These are phyloP conservation scores for Cantharis nigra DNA, from an alignment of 2,888 invertebrate species.

Conservation along the genomic window DNA sequence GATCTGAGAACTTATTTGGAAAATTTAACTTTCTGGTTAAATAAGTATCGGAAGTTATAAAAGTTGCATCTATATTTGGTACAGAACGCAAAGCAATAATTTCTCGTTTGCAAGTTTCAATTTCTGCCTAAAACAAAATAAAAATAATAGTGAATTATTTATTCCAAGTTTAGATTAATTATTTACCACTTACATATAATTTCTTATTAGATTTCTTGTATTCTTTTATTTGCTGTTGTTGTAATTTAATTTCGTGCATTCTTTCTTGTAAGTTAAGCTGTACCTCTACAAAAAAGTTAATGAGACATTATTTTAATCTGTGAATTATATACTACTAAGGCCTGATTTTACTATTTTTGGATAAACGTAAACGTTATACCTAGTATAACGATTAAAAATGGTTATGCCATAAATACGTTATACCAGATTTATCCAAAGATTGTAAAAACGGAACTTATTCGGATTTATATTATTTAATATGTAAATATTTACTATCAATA, in stretches of 20 bases:
- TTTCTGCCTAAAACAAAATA: not conserved
- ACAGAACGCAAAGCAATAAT: not conserved
- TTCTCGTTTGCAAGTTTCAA: not conserved
- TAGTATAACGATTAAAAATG: no score
- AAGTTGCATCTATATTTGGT: not conserved
- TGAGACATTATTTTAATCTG: not conserved
- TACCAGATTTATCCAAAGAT: no score
- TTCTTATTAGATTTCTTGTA: not conserved
- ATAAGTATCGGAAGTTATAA: not conserved
- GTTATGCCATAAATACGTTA: no score
- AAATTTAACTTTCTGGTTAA: not conserved
- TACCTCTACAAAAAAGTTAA: not conserved
- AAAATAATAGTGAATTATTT: not conserved
- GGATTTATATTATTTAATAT: not conserved
- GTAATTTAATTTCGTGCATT: not conserved
- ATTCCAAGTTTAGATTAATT: not conserved
- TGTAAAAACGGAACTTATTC: not conserved
- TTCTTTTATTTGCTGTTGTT: constrained; percentile 1
- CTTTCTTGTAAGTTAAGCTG: not conserved
- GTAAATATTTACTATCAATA: constrained; percentile 4
- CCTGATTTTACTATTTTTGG: no score
- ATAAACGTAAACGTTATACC: no score
- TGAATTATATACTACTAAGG: no score
- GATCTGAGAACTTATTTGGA: not conserved
- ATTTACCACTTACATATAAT: not conserved